A percentile compares a stretch with the other conserved stretches of the same genome.
Evolutionary conservation across 2,113 vertebrate genomes (phyloP).

Genomic region (Pomatostomus ruficeps): DNA sequence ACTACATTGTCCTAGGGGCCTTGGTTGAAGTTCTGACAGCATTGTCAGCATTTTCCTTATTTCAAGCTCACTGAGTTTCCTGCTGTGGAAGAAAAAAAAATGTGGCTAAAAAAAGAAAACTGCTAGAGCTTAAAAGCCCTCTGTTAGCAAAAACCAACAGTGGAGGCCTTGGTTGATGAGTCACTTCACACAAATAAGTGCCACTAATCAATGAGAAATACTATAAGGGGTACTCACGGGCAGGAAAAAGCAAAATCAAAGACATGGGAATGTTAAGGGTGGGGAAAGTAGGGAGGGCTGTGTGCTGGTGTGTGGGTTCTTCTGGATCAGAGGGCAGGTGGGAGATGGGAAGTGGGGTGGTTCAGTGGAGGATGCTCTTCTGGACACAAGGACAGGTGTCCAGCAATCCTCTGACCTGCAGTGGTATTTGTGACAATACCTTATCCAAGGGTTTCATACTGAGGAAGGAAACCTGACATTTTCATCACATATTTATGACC

Average conservation of each 20-base stretch:
- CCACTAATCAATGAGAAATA: conserved; percentile 40
- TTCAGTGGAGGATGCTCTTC: not conserved
- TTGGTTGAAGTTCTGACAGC: conserved; percentile 40
- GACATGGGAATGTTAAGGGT: not conserved
- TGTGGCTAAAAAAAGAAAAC: conserved; percentile 49
- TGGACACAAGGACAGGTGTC: not conserved
- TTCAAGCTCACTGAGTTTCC: conserved; percentile 7
- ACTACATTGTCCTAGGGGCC: conserved; percentile 7
- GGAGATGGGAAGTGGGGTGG: not conserved
- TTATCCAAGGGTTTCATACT: conserved; percentile 45
- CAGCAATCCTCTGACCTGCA: not conserved
- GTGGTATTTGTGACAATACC: not conserved
- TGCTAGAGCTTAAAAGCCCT: conserved; percentile 45
- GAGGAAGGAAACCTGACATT: conserved; percentile 20
- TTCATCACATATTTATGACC: conserved; percentile 62
- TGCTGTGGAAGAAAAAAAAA: not conserved
- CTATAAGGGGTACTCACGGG: not conserved
- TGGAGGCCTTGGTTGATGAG: not conserved
- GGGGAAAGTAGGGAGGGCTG: not conserved
- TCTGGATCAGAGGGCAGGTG: not conserved
- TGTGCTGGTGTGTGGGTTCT: not conserved
- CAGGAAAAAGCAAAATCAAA: not conserved
- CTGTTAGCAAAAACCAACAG: conserved; percentile 28
- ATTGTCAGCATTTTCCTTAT: conserved; percentile 20
- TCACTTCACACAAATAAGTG: conserved; percentile 42